Percentiles rank a stretch among this genome's conserved stretches.
Conservation (phyloP, 2,113 vertebrate species). For the Colius striatus region DNA sequence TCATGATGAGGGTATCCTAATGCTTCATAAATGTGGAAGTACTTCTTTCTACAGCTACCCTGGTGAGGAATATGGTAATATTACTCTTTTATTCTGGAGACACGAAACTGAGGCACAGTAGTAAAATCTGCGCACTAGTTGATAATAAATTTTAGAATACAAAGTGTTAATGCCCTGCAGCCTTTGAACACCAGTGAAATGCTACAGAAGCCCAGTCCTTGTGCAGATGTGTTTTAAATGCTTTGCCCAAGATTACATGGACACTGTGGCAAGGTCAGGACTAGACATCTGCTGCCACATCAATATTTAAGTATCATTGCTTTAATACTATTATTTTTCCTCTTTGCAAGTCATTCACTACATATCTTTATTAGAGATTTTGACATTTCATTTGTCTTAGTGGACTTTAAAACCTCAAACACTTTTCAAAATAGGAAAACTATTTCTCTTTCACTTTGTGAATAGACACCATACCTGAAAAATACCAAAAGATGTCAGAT, state of each 20-base stretch:
- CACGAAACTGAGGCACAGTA: neutral
- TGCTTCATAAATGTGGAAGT: neutral
- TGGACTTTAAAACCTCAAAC: neutral
- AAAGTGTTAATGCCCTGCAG: neutral
- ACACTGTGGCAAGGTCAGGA: neutral
- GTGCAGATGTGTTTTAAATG: neutral
- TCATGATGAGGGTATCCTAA: neutral
- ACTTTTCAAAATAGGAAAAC: neutral
- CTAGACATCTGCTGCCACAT: neutral
- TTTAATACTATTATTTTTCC: neutral
- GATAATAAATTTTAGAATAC: neutral
- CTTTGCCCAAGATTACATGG: neutral
- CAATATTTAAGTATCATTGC: neutral
- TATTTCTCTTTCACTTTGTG: neutral
- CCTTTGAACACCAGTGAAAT: accelerated
- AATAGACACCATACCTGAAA: neutral
- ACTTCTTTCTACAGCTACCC: neutral
- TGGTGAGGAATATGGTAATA: neutral
- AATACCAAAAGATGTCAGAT: neutral
- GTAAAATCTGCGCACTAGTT: neutral
- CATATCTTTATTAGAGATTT: neutral
- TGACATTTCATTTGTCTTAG: neutral
- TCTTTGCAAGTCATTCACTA: neutral
- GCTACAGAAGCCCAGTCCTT: neutral
- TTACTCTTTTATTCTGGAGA: neutral